These are phyloP conservation scores for Gambusia yucatana DNA, from an alignment of 2,797 vertebrate species.

Conservation along the genomic window DNA sequence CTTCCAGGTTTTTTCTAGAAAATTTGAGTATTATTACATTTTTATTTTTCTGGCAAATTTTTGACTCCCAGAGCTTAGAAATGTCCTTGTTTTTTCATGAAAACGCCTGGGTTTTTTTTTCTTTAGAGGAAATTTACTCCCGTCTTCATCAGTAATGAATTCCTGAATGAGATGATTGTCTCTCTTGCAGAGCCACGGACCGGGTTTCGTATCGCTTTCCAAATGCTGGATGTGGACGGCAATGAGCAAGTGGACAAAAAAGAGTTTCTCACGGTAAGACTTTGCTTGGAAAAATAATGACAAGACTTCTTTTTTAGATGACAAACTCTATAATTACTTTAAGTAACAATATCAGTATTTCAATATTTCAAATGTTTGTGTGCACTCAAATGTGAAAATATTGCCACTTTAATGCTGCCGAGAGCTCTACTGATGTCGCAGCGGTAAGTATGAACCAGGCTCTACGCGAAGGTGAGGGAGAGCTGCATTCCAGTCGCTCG, in stretches of 20 bases:
- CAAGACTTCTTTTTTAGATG: background rate
- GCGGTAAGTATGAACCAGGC: constrained; percentile 58
- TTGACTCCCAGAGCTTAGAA: too few species aligned
- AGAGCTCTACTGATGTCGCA: constrained; percentile 35
- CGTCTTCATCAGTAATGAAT: background rate
- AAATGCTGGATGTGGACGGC: constrained; percentile 96
- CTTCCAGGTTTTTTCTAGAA: too few species aligned
- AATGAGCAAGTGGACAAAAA: constrained; percentile 97
- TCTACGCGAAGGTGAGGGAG: constrained; percentile 62
- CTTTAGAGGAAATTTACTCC: too few species aligned
- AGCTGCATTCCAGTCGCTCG: constrained; percentile 19
- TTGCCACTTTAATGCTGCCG: constrained; percentile 67
- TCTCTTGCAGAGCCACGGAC: constrained; percentile 89
- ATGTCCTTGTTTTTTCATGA: too few species aligned
- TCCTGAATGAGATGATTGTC: constrained; percentile 10
- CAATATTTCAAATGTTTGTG: constrained; percentile 14
- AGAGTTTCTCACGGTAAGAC: constrained; percentile 93
- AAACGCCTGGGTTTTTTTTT: too few species aligned
- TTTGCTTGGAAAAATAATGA: rapidly evolving
- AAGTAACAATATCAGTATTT: background rate
- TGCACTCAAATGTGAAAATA: constrained; percentile 40
- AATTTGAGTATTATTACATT: too few species aligned
- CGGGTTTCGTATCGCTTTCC: constrained; percentile 96
- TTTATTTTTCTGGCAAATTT: too few species aligned
- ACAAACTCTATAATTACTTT: background rate